Percentiles rank a stretch among this genome's conserved stretches.
Evolutionary conservation across 2,797 vertebrate species (phyloP).

Genomic region (Capromys pilorides): DNA sequence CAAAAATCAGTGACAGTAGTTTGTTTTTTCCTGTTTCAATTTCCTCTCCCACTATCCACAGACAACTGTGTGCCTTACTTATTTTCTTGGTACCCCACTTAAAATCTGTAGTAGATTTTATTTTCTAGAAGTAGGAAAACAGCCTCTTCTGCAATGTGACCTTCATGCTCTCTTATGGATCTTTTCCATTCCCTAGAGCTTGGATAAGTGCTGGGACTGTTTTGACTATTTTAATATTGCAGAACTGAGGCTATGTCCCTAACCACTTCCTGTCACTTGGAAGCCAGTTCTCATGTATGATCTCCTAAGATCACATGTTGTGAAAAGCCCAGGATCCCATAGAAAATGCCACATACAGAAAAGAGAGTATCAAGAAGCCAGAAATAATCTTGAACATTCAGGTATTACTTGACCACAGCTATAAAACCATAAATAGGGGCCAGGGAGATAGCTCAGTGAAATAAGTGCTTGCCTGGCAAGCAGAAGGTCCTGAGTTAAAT

Average conservation of each 20-base stretch:
- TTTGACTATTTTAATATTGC: neutral
- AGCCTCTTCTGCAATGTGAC: neutral
- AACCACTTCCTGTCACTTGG: neutral
- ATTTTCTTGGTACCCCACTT: neutral
- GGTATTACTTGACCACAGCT: neutral
- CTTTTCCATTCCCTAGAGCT: neutral
- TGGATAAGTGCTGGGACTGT: neutral
- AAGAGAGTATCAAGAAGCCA: neutral
- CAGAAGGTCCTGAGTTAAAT: no score
- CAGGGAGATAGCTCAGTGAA: no score
- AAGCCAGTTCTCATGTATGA: neutral
- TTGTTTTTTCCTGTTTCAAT: neutral
- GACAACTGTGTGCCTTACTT: neutral
- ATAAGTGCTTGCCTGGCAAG: no score
- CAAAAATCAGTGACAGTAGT: neutral
- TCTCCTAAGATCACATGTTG: neutral
- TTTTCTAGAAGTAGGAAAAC: neutral
- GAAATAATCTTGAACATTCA: neutral
- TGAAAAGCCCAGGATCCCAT: neutral
- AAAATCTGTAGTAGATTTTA: neutral
- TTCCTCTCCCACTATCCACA: neutral
- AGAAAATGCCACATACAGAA: neutral
- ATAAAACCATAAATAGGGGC: neutral
- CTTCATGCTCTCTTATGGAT: neutral
- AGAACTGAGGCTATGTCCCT: neutral